phyloP scores from a whole-genome alignment of 1,140 invertebrate genomes.

The Trinorchestia longiramus region DNA sequence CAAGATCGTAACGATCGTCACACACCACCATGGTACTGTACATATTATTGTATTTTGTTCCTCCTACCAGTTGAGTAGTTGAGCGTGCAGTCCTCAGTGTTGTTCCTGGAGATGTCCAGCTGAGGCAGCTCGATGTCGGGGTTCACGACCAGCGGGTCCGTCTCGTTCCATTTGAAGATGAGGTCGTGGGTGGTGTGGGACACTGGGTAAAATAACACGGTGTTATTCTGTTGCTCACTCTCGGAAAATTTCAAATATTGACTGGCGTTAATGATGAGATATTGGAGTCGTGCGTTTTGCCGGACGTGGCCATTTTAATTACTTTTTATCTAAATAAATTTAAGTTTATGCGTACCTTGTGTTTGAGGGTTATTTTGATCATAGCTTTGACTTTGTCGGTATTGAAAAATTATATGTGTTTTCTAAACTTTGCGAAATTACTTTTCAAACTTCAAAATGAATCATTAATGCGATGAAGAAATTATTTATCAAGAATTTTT shows the following conservation, averaged over 20 bases:
- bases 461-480: no score
- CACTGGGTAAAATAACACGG: slow-evolving; percentile 73
- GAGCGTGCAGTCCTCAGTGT: slow-evolving; percentile 88
- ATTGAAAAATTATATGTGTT: no score
- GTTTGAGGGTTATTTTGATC: not conserved
- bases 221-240: no score
- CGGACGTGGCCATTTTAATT: not conserved
- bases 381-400: not conserved
- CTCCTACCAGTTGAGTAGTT: slow-evolving; percentile 84
- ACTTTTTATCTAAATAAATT: not conserved
- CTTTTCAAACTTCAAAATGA: no score
- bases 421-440: no score
- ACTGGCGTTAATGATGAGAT: not conserved
- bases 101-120: slow-evolving; percentile 87
- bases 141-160: slow-evolving; percentile 87
- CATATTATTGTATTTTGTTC: no score
- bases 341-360: not conserved
- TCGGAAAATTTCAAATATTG: not conserved
- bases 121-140: slow-evolving; percentile 88
- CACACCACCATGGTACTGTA: no score
- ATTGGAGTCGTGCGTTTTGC: not conserved
- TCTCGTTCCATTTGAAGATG: slow-evolving; percentile 87
- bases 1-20: no score
- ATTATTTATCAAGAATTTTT: no score
- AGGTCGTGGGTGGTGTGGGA: slow-evolving; percentile 92